A percentile compares a stretch with the other conserved stretches of the same genome.
Conservation (phyloP, 2,888 invertebrate genomes). For the Agrotis clavis region DNA sequence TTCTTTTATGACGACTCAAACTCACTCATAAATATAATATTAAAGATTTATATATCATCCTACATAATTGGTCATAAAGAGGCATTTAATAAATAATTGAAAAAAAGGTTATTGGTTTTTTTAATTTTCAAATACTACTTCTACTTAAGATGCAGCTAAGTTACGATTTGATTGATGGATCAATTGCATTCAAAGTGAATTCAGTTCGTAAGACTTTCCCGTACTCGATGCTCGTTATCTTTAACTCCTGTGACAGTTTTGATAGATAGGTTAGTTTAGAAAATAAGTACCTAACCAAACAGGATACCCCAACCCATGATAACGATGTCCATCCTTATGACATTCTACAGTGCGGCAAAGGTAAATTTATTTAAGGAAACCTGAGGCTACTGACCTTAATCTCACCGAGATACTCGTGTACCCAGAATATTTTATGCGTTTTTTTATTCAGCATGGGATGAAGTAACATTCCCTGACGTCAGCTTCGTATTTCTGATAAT, state of each 20-base stretch:
- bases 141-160: constrained; percentile 4
- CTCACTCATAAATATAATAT: constrained; percentile 54
- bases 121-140: constrained; percentile 12
- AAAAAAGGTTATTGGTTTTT: constrained; percentile 41
- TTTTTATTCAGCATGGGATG: constrained; percentile 39
- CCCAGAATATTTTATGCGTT: constrained; percentile 47
- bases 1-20: constrained; percentile 34
- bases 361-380: constrained; percentile 72
- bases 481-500: constrained; percentile 42
- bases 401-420: constrained; percentile 59
- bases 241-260: constrained; percentile 82
- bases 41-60: constrained; percentile 57
- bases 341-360: constrained; percentile 68
- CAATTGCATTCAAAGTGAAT: constrained; percentile 28
- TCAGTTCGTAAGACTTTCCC: constrained; percentile 61
- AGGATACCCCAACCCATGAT: constrained; percentile 83
- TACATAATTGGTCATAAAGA: constrained; percentile 55
- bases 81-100: constrained; percentile 23
- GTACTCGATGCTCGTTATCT: constrained; percentile 79
- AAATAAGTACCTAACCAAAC: constrained; percentile 82
- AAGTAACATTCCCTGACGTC: constrained; percentile 47
- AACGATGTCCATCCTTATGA: constrained; percentile 81
- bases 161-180: constrained; percentile 32
- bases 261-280: constrained; percentile 86
- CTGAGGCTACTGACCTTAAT: constrained; percentile 71